phyloP scores from a whole-genome alignment of 2,888 invertebrate genomes.

The Tolmerus cingulatus region DNA sequence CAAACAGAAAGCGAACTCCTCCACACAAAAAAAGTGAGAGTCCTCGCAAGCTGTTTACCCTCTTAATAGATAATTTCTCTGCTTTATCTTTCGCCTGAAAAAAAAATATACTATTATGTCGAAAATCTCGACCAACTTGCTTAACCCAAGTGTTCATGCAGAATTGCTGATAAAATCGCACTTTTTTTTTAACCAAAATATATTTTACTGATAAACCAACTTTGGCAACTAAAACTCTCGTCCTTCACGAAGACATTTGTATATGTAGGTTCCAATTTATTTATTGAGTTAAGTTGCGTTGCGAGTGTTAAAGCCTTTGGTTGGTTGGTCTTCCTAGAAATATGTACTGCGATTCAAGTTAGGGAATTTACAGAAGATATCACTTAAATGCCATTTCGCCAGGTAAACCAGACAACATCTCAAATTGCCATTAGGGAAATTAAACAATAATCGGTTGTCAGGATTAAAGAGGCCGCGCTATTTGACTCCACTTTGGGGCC shows the following conservation, averaged over 20 bases:
- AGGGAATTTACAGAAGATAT: conserved; percentile 34
- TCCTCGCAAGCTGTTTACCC: neutral
- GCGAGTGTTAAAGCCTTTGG: neutral
- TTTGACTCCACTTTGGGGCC: conserved; percentile 45
- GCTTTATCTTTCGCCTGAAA: neutral
- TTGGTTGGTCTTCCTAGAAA: neutral
- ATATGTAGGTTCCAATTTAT: neutral
- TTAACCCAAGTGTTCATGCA: neutral
- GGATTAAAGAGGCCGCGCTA: conserved; percentile 46
- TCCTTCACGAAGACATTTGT: neutral
- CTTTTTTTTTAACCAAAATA: neutral
- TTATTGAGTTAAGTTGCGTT: neutral
- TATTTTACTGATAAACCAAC: neutral
- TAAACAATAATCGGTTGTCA: conserved; percentile 49
- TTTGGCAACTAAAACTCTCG: neutral
- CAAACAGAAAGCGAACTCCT: conserved; percentile 2
- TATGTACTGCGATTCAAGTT: neutral
- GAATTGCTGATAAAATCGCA: neutral
- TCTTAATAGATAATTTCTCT: neutral
- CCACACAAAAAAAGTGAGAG: neutral
- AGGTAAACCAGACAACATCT: conserved; percentile 43
- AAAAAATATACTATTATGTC: neutral
- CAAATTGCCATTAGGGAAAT: conserved; percentile 49
- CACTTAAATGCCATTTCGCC: conserved; percentile 45
- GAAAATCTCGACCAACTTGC: neutral